Base-by-base conservation (phyloP, 2,888 invertebrate species). In the Agrochola lychnidis region DNA sequence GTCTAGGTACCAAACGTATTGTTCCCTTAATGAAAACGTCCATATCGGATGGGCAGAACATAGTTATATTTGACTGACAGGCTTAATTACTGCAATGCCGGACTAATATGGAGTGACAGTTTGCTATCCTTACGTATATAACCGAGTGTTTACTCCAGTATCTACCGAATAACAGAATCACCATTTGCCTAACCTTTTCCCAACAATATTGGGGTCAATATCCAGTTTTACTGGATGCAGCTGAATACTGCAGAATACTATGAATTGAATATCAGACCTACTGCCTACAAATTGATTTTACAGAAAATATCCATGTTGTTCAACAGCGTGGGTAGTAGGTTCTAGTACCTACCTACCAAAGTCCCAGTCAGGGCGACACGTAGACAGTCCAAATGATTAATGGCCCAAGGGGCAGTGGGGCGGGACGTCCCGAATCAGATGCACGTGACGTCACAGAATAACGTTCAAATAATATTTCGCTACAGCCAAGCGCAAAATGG, bases 381-480 rank as follows among this genome's bases (percentile, higher is more conserved):
- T 93, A 93, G 92, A 91, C 91, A 91, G 92, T 91, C 89, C 90
- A 89, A 89, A 92, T 95, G 95, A 95, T 95, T 94, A 94, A 95
- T 93, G 93, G 90, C 87, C 84, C 87, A 80, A 84, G 90, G 90
- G 90, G 89, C 88, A 87, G 88, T 87, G 91, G 92, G 91, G 89
- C 90, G 89, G 90, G 86, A 86, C 86, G 85, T 86, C 90, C 92
- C 91, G 92, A 93, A 94, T 94, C 96, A 95, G 94, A 94, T 94
- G 95, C 95, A 94, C 95, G 95, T 96, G 96, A 95, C 95, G 94
- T 94, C 94, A 92, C 90, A 78, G 79, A 91, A 90, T 93, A 94
- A 93, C 92, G 92, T 89, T 89, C 90, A 89, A 93, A 93, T 94
- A 93, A 94, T 94, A 92, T 91, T 92, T 89, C 87, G 89, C 87